A percentile compares a stretch with the other conserved stretches of the same genome.
phyloP scores from a whole-genome alignment of 1,140 invertebrate species.

The Macrotrachela quadricornifera region DNA sequence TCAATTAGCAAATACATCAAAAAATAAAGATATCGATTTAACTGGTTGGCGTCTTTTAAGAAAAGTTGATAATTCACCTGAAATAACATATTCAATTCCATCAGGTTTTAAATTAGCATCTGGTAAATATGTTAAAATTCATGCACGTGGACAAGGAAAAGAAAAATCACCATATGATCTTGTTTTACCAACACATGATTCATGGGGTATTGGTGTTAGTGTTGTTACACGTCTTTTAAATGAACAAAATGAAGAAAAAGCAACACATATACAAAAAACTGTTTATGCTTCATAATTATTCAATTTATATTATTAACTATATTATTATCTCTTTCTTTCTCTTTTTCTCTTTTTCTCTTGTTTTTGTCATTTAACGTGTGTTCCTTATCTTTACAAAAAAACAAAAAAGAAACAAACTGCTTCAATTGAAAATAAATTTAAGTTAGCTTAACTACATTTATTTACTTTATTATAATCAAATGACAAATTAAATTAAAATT shows the following conservation, averaged over 20 bases:
- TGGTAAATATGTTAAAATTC: constrained; percentile 7
- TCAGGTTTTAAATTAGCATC: constrained; percentile 1
- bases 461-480: too few species aligned
- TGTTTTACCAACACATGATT: constrained; percentile 7
- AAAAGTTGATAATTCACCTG: constrained; percentile 6
- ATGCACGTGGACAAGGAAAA: constrained; percentile 6
- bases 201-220: constrained; percentile 26
- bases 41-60: constrained; percentile 2
- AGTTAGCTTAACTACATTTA: too few species aligned
- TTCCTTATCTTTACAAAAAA: too few species aligned
- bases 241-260: constrained; percentile 25
- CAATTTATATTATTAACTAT: background rate
- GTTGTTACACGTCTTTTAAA: constrained; percentile 25
- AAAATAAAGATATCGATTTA: constrained; percentile 13
- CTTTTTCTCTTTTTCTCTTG: too few species aligned
- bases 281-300: constrained; percentile 11
- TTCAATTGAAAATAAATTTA: too few species aligned
- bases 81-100: constrained; percentile 6
- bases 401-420: too few species aligned
- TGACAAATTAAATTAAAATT: too few species aligned
- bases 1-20: constrained; percentile 30
- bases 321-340: too few species aligned
- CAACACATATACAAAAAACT: constrained; percentile 28
- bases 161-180: constrained; percentile 5
- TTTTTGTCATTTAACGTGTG: too few species aligned